These are phyloP conservation scores for Dexiosoma caninum DNA, from an alignment of 2,888 invertebrate genomes.

Conservation along the genomic window DNA sequence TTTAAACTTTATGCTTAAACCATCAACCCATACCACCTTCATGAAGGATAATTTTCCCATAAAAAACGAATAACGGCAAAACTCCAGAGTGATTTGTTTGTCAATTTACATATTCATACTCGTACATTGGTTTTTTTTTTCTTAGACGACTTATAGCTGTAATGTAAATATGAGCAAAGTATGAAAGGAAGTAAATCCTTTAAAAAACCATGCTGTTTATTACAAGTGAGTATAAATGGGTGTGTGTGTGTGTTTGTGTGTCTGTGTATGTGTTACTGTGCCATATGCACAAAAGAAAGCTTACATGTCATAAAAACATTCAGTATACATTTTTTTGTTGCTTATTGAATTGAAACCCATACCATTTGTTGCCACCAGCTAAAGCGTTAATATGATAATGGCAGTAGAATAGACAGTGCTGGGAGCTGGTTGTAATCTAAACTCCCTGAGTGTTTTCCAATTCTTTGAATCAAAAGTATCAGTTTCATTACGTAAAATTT, in stretches of 20 bases:
- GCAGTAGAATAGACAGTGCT: neutral
- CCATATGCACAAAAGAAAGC: constrained; percentile 28
- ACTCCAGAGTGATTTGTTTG: constrained; percentile 73
- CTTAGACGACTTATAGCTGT: constrained; percentile 41
- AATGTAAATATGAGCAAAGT: constrained; percentile 45
- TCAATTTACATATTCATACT: constrained; percentile 73
- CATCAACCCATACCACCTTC: constrained; percentile 38
- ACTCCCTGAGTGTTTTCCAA: constrained; percentile 72
- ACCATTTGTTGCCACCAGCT: constrained; percentile 37
- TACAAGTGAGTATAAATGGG: neutral
- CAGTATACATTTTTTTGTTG: neutral
- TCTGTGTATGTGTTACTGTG: no score
- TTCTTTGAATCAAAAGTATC: constrained; percentile 67
- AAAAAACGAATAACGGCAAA: constrained; percentile 33
- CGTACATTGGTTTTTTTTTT: constrained; percentile 49
- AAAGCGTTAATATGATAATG: constrained; percentile 35
- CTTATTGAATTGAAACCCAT: neutral
- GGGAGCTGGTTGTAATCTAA: constrained; percentile 29
- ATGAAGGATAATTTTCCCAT: constrained; percentile 64
- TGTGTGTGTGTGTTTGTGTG: neutral
- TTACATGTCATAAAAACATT: constrained; percentile 44
- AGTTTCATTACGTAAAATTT: neutral
- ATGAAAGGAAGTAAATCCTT: constrained; percentile 54
- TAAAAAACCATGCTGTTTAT: constrained; percentile 16
- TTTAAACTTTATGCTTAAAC: constrained; percentile 38